Percentiles rank a stretch among this genome's conserved stretches.
Evolutionary conservation across 2,113 vertebrate genomes (phyloP).

Genomic region (Furnarius figulus): DNA sequence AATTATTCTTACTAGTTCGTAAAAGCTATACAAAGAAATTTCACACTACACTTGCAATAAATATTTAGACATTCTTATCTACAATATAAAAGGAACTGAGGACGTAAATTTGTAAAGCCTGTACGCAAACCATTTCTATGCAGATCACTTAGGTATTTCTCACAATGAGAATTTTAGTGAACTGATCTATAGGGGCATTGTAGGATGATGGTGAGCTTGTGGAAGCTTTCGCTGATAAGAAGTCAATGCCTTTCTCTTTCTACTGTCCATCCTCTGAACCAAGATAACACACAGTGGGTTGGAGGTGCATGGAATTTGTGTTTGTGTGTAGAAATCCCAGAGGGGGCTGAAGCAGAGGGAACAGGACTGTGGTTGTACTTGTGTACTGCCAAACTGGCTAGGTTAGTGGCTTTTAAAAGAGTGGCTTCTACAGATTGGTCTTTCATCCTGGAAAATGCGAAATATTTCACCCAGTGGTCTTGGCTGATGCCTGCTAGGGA

Average conservation of each 20-base stretch:
- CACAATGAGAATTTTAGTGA: background rate
- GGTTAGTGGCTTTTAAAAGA: background rate
- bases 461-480: background rate
- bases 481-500: background rate
- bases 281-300: background rate
- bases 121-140: background rate
- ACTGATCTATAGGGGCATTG: background rate
- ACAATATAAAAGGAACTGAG: background rate
- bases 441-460: background rate
- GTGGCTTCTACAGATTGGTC: background rate
- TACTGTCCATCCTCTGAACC: background rate
- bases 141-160: background rate
- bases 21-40: constrained; percentile 2
- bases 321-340: background rate
- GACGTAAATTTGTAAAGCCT: background rate
- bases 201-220: background rate
- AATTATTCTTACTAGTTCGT: background rate
- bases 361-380: background rate
- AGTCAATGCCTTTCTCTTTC: background rate
- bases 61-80: background rate
- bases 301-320: background rate
- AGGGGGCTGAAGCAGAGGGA: background rate
- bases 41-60: background rate
- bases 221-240: background rate
- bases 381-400: background rate